These are phyloP conservation scores for Nipponacmea schrenckii DNA, from an alignment of 2,888 invertebrate genomes.

Conservation along the genomic window DNA sequence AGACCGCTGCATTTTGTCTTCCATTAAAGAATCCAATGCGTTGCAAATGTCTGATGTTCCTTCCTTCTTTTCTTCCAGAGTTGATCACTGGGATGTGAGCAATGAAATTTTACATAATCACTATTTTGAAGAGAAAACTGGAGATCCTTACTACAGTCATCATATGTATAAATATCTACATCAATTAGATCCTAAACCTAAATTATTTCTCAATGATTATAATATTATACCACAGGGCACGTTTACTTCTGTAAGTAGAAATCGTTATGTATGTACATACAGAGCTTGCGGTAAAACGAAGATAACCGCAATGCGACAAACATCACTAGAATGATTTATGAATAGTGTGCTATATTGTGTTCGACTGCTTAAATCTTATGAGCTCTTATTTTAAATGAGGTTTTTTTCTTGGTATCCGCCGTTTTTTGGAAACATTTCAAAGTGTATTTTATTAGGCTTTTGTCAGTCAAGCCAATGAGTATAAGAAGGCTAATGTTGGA, in stretches of 20 bases:
- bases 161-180: conserved; percentile 27
- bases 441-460: conserved; percentile 27
- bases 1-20: too few species aligned
- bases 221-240: conserved; percentile 32
- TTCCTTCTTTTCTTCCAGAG: conserved; percentile 6
- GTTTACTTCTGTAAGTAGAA: conserved; percentile 24
- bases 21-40: too few species aligned
- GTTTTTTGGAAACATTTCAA: too few species aligned
- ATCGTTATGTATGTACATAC: too few species aligned
- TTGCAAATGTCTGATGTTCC: background rate
- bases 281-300: too few species aligned
- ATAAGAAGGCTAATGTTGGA: conserved; percentile 32
- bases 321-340: background rate
- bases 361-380: too few species aligned
- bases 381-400: too few species aligned
- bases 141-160: conserved; percentile 27
- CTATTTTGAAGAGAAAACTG: conserved; percentile 27
- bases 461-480: conserved; percentile 33
- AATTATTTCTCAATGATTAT: conserved; percentile 40
- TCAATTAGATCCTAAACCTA: conserved; percentile 28
- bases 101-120: conserved; percentile 35
- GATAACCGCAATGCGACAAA: background rate
- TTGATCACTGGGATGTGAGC: conserved; percentile 34
- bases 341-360: too few species aligned
- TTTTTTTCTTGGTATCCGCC: too few species aligned